A percentile compares a stretch with the other conserved stretches of the same genome.
These are phyloP conservation scores for Jordanella pulchra DNA, from an alignment of 2,797 vertebrate genomes.

Conservation along the genomic window DNA sequence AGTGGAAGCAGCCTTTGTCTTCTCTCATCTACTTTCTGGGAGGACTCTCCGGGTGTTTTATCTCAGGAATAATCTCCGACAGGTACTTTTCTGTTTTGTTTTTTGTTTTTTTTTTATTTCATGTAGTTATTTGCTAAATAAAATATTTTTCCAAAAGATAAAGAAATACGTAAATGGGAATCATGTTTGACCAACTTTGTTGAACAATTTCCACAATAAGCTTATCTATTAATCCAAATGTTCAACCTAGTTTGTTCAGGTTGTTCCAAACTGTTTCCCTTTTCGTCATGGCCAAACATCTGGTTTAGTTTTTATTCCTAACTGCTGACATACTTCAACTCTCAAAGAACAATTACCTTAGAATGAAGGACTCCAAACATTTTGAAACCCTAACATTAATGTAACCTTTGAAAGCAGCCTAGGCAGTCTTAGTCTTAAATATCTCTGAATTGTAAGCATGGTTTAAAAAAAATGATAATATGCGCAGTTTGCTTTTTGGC, in stretches of 20 bases:
- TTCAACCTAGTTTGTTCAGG: neutral
- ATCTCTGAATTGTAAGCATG: neutral
- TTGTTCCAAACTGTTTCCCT: neutral
- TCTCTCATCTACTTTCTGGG: constrained; percentile 59
- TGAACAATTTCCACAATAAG: neutral
- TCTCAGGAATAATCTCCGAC: constrained; percentile 64
- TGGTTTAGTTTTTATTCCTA: neutral
- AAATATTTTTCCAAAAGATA: neutral
- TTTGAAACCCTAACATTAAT: neutral
- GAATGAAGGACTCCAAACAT: neutral
- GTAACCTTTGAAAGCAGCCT: neutral
- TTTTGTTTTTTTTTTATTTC: neutral
- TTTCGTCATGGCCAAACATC: neutral
- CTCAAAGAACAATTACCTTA: neutral
- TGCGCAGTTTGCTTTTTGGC: neutral
- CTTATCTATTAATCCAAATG: neutral
- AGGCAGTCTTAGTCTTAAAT: neutral
- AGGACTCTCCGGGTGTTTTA: constrained; percentile 46
- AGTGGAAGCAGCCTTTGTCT: constrained; percentile 64
- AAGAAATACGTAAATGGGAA: neutral
- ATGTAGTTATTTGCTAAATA: neutral
- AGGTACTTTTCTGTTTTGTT: constrained; percentile 45
- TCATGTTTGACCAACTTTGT: neutral
- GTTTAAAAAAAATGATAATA: too few relatives aligned
- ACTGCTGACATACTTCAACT: neutral